These are phyloP conservation scores for Pitta sordida DNA, from an alignment of 2,113 vertebrate species.

Conservation along the genomic window DNA sequence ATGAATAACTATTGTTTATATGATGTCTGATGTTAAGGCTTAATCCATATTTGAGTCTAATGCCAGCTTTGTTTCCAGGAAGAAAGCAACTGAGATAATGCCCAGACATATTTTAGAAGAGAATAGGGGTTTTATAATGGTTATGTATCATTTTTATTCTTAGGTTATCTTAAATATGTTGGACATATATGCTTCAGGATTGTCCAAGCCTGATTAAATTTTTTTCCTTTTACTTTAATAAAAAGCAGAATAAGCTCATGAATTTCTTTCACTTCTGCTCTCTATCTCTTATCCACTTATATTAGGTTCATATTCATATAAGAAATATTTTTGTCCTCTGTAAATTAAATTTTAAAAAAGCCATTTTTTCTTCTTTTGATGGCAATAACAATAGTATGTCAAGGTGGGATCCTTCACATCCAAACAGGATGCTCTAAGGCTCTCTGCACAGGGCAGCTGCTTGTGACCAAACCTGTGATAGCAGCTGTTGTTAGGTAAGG, in stretches of 20 bases:
- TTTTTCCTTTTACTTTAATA: not conserved
- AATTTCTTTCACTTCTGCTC: not conserved
- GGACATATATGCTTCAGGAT: not conserved
- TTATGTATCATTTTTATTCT: slow-evolving; percentile 16
- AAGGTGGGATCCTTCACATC: not conserved
- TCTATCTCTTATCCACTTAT: not conserved
- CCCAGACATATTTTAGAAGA: not conserved
- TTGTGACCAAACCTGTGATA: not conserved
- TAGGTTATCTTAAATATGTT: not conserved
- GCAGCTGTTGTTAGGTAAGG: not conserved
- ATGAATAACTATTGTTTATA: not conserved
- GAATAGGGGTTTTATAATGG: not conserved
- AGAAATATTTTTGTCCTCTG: not conserved
- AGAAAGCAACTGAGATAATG: not conserved
- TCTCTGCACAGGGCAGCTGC: not conserved
- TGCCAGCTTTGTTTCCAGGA: not conserved
- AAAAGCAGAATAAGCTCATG: not conserved
- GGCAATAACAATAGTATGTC: not conserved
- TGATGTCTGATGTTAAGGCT: not conserved
- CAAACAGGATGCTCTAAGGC: not conserved
- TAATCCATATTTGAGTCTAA: not conserved
- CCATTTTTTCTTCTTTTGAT: not conserved
- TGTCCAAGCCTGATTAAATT: not conserved
- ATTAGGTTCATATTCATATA: not conserved
- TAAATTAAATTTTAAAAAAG: not conserved